A percentile compares a stretch with the other conserved stretches of the same genome.
phyloP scores from a whole-genome alignment of 2,113 vertebrate genomes.

The Cyphomyrus discorhynchus region DNA sequence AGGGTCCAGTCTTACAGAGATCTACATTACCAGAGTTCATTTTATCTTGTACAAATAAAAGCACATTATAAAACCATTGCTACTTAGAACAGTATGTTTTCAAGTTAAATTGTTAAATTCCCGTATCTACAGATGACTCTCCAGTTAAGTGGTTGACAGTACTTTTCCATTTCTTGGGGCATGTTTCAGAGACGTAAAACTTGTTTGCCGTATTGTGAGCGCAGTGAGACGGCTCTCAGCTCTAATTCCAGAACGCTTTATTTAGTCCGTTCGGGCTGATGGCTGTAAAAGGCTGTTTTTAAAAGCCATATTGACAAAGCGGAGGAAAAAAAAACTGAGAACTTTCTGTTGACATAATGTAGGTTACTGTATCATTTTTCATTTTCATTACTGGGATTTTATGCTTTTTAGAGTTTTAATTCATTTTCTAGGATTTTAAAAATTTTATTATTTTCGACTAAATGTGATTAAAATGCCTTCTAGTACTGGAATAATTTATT shows the following conservation, averaged over 20 bases:
- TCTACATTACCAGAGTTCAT: background rate
- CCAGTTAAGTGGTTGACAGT: background rate
- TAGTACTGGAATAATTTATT: background rate
- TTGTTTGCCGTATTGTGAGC: background rate
- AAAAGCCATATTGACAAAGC: background rate
- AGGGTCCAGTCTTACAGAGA: background rate
- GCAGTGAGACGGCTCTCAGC: background rate
- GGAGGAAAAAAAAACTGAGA: background rate
- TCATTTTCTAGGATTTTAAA: background rate
- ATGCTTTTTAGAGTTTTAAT: background rate
- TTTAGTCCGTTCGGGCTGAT: background rate
- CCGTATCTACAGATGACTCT: background rate
- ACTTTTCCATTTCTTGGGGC: background rate
- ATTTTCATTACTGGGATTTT: background rate
- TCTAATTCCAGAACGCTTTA: background rate
- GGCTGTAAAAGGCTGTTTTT: background rate
- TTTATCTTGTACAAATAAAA: background rate
- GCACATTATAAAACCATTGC: background rate
- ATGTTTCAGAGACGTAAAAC: background rate
- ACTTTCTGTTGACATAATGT: background rate
- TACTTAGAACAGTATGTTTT: background rate
- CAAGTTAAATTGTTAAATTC: background rate
- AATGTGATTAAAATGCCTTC: background rate
- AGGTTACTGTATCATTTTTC: background rate
- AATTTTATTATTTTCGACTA: background rate